phyloP scores from a whole-genome alignment of 2,113 vertebrate species.

The Semnopithecus entellus region DNA sequence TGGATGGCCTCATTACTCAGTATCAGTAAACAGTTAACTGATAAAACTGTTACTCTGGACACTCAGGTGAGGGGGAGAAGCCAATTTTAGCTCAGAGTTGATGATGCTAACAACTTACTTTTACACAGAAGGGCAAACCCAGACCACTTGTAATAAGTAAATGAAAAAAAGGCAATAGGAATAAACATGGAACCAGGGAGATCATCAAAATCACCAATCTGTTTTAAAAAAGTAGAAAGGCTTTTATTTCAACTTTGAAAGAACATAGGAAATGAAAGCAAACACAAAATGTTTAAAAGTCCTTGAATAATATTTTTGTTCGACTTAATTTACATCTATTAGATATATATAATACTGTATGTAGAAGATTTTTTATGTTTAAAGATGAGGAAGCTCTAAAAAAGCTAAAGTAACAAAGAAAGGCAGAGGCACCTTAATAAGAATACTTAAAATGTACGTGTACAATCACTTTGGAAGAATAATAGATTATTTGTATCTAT shows the following conservation, averaged over 20 bases:
- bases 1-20: background rate
- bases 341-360: background rate
- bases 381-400: background rate
- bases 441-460: background rate
- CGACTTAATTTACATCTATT: background rate
- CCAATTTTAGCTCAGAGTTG: background rate
- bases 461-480: background rate
- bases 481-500: background rate
- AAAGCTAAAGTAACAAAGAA: background rate
- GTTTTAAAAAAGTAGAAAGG: background rate
- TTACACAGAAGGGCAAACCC: background rate
- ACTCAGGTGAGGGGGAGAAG: background rate
- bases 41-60: background rate
- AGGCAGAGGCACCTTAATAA: background rate
- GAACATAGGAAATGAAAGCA: slow-evolving; percentile 18
- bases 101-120: background rate
- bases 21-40: background rate
- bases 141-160: background rate
- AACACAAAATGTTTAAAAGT: background rate
- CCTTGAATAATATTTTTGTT: background rate
- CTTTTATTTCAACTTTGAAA: slow-evolving; percentile 34
- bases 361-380: background rate
- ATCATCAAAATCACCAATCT: background rate
- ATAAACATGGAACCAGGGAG: background rate
- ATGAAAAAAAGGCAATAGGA: background rate